Base-by-base conservation (phyloP, 2,797 vertebrate species). In the Lutjanus campechanus region DNA sequence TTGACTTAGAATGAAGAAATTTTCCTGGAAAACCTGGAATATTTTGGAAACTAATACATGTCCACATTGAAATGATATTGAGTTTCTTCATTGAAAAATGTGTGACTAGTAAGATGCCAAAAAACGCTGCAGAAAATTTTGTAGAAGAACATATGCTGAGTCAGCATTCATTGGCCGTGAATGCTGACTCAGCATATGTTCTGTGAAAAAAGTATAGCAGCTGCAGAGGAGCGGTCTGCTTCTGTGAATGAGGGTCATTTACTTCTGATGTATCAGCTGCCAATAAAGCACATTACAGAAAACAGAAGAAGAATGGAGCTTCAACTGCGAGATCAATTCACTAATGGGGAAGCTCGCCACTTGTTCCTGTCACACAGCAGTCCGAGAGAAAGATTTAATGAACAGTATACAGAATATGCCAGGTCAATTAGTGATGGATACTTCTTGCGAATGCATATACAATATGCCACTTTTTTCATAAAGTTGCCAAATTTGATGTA, bases 251-350 rank as follows among this genome's bases (percentile, higher is more conserved):
- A 69, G 56, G 46, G 44, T 53, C 0, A 69, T 82, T 79, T 68
- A 46, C 81, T 76, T 43, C 17, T 41, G 51, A 73, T 43, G 22
- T 8, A 36, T 71, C 70, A 50, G 76, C 64, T 82, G 12, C 50
- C 77, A 63, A 63, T 81, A 60, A 73, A 77, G 16, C 29, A 36
- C 22, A 71, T 70, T 54, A 40, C 29, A 58, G 41, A 53, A 36
- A 50, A 58, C 61, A 53, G 25, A 62, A 20, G 36, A 76, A 49
- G 59, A 47, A 77, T 13, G 19, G 53, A 66, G 61, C 65, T 76
- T 63, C 20, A 16, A n/a, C 62, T 71, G 46, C 5, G 7, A 59
- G 65, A 90, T 82, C 73, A 73, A 82, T 83, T 70, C 56, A 36
- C 65, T 72, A 64, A 82, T 77, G 54, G 12, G 12, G 43, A 64